Evolutionary conservation across 1,140 invertebrate genomes (phyloP).

Genomic region (Nebria ingens): DNA sequence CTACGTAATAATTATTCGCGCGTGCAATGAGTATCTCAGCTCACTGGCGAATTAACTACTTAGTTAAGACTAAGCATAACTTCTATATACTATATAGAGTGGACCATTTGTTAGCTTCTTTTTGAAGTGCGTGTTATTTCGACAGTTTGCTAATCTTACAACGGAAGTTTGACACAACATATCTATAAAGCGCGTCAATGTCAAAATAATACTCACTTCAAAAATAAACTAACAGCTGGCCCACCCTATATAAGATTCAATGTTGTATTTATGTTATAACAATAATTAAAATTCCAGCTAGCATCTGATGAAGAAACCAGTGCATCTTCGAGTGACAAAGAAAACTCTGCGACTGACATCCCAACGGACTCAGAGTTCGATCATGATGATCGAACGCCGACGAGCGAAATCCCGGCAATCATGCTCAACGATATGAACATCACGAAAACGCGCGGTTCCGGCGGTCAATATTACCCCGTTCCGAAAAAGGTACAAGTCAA

Average conservation of each 20-base stretch:
- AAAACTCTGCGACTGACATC: conserved; percentile 80
- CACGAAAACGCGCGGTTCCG: conserved; percentile 38
- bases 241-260: too few species aligned
- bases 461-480: conserved; percentile 21
- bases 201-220: not conserved
- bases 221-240: too few species aligned
- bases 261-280: not conserved
- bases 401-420: conserved; percentile 52
- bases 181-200: conserved; percentile 3
- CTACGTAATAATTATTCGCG: too few species aligned
- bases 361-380: conserved; percentile 87
- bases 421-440: conserved; percentile 50
- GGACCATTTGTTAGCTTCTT: too few species aligned
- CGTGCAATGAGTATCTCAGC: too few species aligned
- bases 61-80: too few species aligned
- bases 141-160: too few species aligned
- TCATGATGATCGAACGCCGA: conserved; percentile 62
- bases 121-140: too few species aligned
- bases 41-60: too few species aligned
- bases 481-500: conserved; percentile 52
- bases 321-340: conserved; percentile 52
- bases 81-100: too few species aligned
- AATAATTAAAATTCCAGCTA: conserved; percentile 41
- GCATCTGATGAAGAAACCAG: conserved; percentile 57
- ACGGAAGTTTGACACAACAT: too few species aligned